Evolutionary conservation across 1,140 invertebrate species (phyloP).

Genomic region (Anthonomus grandis): DNA sequence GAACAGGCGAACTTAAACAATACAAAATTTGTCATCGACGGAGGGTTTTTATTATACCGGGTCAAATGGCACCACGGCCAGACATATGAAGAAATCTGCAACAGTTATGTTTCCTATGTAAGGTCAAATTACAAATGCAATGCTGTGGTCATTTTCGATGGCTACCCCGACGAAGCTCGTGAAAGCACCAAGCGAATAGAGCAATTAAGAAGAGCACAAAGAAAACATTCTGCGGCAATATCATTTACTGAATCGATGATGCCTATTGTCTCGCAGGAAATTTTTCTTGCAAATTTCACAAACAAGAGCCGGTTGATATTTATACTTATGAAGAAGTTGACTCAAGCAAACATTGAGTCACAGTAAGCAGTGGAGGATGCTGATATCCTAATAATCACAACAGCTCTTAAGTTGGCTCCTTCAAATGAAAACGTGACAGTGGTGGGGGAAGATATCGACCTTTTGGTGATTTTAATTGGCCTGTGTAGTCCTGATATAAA

Average conservation of each 20-base stretch:
- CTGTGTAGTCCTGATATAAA: too few relatives aligned
- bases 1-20: background rate
- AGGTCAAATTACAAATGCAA: background rate
- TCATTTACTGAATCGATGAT: constrained; percentile 10
- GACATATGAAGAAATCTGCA: too few relatives aligned
- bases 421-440: too few relatives aligned
- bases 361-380: too few relatives aligned
- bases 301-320: constrained; percentile 14
- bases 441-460: too few relatives aligned
- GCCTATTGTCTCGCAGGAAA: constrained; percentile 2
- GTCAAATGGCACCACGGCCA: background rate
- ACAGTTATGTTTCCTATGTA: constrained; percentile 5
- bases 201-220: background rate
- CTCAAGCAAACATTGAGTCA: constrained; percentile 1
- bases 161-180: background rate
- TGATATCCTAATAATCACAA: too few relatives aligned
- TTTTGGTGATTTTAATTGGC: too few relatives aligned
- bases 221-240: background rate
- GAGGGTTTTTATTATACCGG: background rate
- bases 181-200: constrained; percentile 12
- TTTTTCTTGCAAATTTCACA: constrained; percentile 11
- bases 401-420: too few relatives aligned
- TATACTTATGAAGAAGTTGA: background rate
- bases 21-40: background rate
- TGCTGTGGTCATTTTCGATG: background rate